Evolutionary conservation across 2,888 invertebrate genomes (phyloP).

Genomic region (Sinotaia quadrata): DNA sequence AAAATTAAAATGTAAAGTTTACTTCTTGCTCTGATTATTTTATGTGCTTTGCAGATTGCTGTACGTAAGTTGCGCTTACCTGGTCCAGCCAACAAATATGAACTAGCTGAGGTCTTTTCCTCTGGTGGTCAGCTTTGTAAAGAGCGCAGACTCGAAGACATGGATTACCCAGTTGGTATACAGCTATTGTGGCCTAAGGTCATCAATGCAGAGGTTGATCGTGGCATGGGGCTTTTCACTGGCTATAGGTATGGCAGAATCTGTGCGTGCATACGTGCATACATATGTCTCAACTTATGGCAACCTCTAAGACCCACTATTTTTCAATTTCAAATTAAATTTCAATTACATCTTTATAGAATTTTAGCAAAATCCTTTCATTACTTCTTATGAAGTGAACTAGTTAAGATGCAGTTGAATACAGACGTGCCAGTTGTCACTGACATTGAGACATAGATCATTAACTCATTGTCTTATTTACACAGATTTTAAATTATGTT

Average conservation of each 20-base stretch:
- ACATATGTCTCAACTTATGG: too few species aligned
- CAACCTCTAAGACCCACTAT: too few species aligned
- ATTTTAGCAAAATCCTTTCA: too few species aligned
- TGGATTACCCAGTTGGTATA: constrained; percentile 74
- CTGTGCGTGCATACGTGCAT: too few species aligned
- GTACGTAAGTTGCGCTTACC: constrained; percentile 55
- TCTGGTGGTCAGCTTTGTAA: constrained; percentile 92
- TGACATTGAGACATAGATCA: too few species aligned
- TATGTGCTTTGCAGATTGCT: constrained; percentile 44
- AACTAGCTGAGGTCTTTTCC: constrained; percentile 82
- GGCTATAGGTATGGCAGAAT: constrained; percentile 54
- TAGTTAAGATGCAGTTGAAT: too few species aligned
- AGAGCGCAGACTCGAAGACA: constrained; percentile 87
- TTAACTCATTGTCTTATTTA: too few species aligned
- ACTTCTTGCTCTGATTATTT: not conserved
- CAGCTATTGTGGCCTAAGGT: constrained; percentile 74
- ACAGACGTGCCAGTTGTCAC: too few species aligned
- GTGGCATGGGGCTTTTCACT: constrained; percentile 47
- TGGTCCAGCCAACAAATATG: constrained; percentile 53
- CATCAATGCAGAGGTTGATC: constrained; percentile 46
- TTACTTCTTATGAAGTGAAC: too few species aligned
- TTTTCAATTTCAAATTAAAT: too few species aligned
- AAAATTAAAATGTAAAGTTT: not conserved
- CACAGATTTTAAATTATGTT: too few species aligned
- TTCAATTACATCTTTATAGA: too few species aligned